Base-by-base conservation (phyloP, 2,113 vertebrate species). In the Pseudolaguvia tuberculata region DNA sequence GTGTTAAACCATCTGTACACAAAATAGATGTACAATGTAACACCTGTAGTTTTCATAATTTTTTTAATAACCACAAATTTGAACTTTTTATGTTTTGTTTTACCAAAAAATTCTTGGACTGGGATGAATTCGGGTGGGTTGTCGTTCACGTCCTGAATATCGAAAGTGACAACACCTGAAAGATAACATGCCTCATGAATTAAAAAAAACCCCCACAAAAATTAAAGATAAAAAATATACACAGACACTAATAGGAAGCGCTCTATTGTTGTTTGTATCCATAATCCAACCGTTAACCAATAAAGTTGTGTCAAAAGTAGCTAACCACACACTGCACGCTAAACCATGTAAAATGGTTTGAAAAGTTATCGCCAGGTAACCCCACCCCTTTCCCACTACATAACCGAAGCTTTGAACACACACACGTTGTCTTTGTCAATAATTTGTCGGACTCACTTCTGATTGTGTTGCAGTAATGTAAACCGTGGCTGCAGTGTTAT, bases 71-170 rank as follows among this genome's bases (percentile, higher is more conserved):
- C 15, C 21, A 35, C 31, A 35, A 35, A 35, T 42, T 42, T 56
- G 10, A 14, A 9, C 27, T 58, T 62, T 42, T 42, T 5, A 42
- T 5, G 11, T 21, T n/a, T 21, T 23, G 62, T 66, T 67, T 68
- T 89, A 99, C 96, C 93, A 55, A 92, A 95, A 8, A 91, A 88
- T 21, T 87, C 73, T 0, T 81, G 48, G 17, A 85, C 45, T 3
- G 45, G 50, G 62, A 88, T 72, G 70, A 98, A 97, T 55, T 89
- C 31, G 0, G 96, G 97, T 0, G 39, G 0, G 0, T 99, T 94
- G 90, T 98, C 97, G 15, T 99, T 98, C 70, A 90, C 82, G 55
- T 99, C 97, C 10, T 35, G 23, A 4, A 98, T 95, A 69, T 86
- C 57, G 77, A 99, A 94, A 47, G 62, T 83, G 79, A 96, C 86